phyloP scores from a whole-genome alignment of 2,797 vertebrate species.

The Spizella passerina region DNA sequence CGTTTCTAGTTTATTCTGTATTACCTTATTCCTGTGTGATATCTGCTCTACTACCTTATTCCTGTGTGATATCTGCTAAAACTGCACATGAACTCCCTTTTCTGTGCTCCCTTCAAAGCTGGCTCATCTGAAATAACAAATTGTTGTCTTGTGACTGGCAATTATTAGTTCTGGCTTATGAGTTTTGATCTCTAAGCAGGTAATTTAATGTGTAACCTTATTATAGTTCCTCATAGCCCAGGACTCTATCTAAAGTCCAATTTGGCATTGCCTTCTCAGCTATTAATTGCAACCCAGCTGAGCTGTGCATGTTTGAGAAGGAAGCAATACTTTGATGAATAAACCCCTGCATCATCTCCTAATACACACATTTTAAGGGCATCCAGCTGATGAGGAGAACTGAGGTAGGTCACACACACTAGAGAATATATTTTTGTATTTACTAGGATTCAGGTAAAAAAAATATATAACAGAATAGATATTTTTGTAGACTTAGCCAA shows the following conservation, averaged over 20 bases:
- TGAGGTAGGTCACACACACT: not conserved
- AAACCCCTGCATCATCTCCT: conserved; percentile 9
- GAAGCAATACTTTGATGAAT: conserved; percentile 15
- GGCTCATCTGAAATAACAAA: conserved; percentile 61
- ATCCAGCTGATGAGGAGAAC: not conserved
- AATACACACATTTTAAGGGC: not conserved
- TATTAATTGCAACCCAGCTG: conserved; percentile 65
- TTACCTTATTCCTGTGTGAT: not conserved
- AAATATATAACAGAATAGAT: not conserved
- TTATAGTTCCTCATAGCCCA: conserved; percentile 63
- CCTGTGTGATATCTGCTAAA: not conserved
- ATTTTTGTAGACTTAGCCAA: not conserved
- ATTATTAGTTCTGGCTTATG: conserved; percentile 68
- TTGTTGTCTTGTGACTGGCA: conserved; percentile 37
- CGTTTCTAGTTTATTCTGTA: not conserved
- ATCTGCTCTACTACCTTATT: conserved; percentile 17
- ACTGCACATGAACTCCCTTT: conserved; percentile 43
- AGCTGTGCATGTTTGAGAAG: not conserved
- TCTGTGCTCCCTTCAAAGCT: not conserved
- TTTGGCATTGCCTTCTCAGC: conserved; percentile 61
- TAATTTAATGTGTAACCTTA: conserved; percentile 70
- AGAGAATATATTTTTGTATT: not conserved
- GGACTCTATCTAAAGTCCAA: conserved; percentile 54
- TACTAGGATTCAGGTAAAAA: not conserved
- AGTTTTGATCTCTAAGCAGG: conserved; percentile 63